Conservation (phyloP, 2,113 vertebrate genomes). For the Oryzias celebensis region DNA sequence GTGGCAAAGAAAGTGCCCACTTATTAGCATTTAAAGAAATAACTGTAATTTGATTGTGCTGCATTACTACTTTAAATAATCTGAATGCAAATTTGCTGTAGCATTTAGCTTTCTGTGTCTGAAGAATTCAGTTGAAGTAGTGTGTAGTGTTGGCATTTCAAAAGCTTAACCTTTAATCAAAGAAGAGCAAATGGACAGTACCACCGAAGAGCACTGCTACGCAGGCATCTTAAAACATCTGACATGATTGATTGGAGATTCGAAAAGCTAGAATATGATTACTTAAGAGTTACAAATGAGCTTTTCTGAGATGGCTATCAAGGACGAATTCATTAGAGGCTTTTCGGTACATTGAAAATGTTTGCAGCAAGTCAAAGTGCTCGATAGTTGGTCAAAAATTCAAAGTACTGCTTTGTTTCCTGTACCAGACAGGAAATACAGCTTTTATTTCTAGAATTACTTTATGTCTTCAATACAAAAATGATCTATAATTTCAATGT, state of each 20-base stretch:
- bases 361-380: background rate
- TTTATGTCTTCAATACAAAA: too few relatives aligned
- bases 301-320: background rate
- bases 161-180: constrained; percentile 36
- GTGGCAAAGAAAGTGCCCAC: constrained; percentile 17
- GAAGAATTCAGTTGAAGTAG: constrained; percentile 33
- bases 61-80: constrained; percentile 33
- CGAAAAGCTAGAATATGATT: background rate
- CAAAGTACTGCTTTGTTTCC: background rate
- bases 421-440: too few relatives aligned
- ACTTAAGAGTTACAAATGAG: background rate
- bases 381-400: background rate
- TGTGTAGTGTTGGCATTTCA: constrained; percentile 29
- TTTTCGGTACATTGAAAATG: background rate
- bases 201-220: background rate
- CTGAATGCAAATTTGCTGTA: constrained; percentile 35
- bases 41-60: constrained; percentile 58
- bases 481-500: too few relatives aligned
- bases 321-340: background rate
- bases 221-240: constrained; percentile 3
- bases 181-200: constrained; percentile 19
- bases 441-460: too few relatives aligned
- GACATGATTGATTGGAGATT: constrained; percentile 9
- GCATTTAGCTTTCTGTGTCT: constrained; percentile 37
- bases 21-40: constrained; percentile 53